A percentile compares a stretch with the other conserved stretches of the same genome.
Conservation (phyloP, 2,113 vertebrate genomes). For the Coryphaenoides rupestris region DNA sequence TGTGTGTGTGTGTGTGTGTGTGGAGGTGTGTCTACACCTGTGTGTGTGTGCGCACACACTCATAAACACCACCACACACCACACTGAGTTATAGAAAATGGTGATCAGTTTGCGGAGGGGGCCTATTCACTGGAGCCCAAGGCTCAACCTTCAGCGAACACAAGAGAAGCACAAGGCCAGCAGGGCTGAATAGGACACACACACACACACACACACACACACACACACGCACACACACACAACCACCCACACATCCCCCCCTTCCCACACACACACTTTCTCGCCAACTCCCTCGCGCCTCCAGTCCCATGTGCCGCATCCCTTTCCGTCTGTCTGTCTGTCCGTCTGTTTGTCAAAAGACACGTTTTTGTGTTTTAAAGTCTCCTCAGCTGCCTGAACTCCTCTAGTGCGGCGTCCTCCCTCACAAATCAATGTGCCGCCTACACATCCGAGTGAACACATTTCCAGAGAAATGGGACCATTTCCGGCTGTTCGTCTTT, state of each 20-base stretch:
- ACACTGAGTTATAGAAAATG: constrained; percentile 8
- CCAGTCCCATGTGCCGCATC: constrained; percentile 15
- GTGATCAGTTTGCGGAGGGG: constrained; percentile 41
- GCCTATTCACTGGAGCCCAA: constrained; percentile 67
- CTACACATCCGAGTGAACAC: too few species aligned
- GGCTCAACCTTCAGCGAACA: constrained; percentile 68
- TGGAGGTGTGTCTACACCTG: not conserved
- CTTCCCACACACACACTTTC: too few species aligned
- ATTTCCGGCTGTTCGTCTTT: not conserved
- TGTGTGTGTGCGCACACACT: not conserved
- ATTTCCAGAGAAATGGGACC: too few species aligned
- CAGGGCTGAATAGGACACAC: constrained; percentile 42
- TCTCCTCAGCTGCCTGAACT: not conserved
- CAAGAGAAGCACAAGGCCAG: constrained; percentile 71
- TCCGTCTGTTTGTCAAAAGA: not conserved
- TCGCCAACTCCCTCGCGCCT: constrained; percentile 11
- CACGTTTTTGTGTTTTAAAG: not conserved
- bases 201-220: constrained; percentile 23
- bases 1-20: constrained; percentile 4
- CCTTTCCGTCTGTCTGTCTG: constrained; percentile 10
- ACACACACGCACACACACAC: too few species aligned
- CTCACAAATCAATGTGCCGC: too few species aligned
- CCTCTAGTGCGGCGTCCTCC: too few species aligned
- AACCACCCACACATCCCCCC: constrained; percentile 30
- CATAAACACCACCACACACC: constrained; percentile 14